phyloP scores from a whole-genome alignment of 2,797 vertebrate species.

The Hylomyscus alleni region DNA sequence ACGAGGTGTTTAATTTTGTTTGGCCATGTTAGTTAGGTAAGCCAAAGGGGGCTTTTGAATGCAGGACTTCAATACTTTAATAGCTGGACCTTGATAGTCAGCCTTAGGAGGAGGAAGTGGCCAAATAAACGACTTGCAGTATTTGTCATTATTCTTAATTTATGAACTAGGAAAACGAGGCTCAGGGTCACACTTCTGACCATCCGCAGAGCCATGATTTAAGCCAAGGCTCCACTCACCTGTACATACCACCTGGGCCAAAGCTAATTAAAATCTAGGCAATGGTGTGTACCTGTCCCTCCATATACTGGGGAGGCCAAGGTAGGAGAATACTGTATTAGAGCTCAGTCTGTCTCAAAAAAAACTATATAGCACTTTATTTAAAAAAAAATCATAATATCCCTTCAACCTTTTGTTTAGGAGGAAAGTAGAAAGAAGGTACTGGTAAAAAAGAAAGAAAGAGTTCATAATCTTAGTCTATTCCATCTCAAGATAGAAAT shows the following conservation, averaged over 20 bases:
- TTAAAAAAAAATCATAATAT: neutral
- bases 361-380: neutral
- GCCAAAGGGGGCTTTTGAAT: neutral
- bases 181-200: constrained; percentile 27
- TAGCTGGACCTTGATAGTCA: neutral
- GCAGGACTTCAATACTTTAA: neutral
- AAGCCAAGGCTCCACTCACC: constrained; percentile 1
- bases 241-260: neutral
- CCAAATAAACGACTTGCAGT: neutral
- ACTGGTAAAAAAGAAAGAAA: neutral
- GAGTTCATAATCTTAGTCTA: constrained; percentile 53
- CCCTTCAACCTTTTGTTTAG: neutral
- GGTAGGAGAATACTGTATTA: neutral
- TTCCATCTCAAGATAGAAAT: constrained; percentile 60
- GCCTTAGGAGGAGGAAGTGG: neutral
- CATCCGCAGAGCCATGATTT: neutral
- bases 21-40: neutral
- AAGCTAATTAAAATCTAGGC: constrained; percentile 37
- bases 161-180: constrained; percentile 44
- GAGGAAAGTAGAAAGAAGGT: constrained; percentile 55
- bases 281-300: neutral
- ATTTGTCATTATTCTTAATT: constrained; percentile 7
- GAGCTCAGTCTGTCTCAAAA: neutral
- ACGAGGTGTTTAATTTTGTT: neutral
- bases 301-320: no score